These are phyloP conservation scores for Cottus gobio DNA, from an alignment of 2,113 vertebrate species.

Conservation along the genomic window DNA sequence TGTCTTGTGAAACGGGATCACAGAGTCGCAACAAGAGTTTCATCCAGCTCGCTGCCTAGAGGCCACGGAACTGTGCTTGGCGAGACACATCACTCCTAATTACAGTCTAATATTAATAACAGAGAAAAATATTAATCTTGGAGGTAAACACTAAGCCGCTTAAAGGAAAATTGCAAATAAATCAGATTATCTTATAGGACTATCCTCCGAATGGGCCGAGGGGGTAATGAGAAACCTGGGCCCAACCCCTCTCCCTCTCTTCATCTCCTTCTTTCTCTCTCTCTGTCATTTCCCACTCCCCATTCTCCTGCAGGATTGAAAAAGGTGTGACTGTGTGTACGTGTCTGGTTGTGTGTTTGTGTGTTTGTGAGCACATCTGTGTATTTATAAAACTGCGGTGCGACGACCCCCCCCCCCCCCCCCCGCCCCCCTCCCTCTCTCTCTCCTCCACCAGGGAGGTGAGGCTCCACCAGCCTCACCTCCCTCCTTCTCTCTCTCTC, in stretches of 20 bases:
- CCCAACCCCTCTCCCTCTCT: conserved; percentile 36
- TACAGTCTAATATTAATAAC: conserved; percentile 84
- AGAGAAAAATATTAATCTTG: conserved; percentile 82
- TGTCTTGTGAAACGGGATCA: conserved; percentile 62
- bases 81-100: conserved; percentile 79
- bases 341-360: conserved; percentile 63
- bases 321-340: conserved; percentile 72
- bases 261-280: conserved; percentile 6
- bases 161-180: conserved; percentile 85
- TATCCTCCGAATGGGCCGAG: conserved; percentile 76
- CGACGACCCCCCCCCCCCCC: not conserved
- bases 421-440: not conserved
- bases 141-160: conserved; percentile 83
- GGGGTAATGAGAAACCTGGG: conserved; percentile 77
- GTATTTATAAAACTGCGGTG: conserved; percentile 66
- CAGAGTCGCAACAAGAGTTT: conserved; percentile 58
- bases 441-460: conserved; percentile 5
- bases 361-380: conserved; percentile 62
- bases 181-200: conserved; percentile 83
- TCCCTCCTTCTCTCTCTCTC: not conserved
- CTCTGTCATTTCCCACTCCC: conserved; percentile 58
- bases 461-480: conserved; percentile 18
- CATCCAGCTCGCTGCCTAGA: conserved; percentile 68
- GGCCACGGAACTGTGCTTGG: conserved; percentile 47
- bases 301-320: conserved; percentile 61